phyloP scores from a whole-genome alignment of 2,888 invertebrate species.

The Drosophila seclusa region DNA sequence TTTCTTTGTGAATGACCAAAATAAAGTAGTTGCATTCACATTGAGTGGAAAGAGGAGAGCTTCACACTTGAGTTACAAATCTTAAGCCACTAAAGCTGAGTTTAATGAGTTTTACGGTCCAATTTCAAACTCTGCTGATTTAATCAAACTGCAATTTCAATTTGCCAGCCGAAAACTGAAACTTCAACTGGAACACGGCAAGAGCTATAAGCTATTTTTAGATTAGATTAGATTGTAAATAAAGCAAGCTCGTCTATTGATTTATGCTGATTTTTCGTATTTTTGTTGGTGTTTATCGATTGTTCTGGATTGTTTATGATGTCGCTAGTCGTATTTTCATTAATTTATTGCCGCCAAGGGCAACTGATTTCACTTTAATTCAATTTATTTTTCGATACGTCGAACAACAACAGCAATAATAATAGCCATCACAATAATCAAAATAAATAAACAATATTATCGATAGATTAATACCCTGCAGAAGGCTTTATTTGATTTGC shows the following conservation, averaged over 20 bases:
- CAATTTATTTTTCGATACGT: slow-evolving; percentile 74
- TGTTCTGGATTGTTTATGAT: slow-evolving; percentile 30
- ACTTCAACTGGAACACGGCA: not conserved
- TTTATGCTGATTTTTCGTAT: slow-evolving; percentile 64
- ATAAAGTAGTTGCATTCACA: slow-evolving; percentile 41
- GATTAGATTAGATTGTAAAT: not conserved
- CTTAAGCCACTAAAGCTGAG: slow-evolving; percentile 60
- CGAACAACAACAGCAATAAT: slow-evolving; percentile 26
- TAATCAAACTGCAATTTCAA: slow-evolving; percentile 40
- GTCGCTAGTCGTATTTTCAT: slow-evolving; percentile 59
- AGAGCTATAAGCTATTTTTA: slow-evolving; percentile 19
- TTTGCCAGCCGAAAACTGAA: slow-evolving; percentile 6
- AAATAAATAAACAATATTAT: not conserved
- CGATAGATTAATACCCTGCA: slow-evolving; percentile 23
- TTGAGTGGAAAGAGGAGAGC: slow-evolving; percentile 28
- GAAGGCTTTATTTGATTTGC: not conserved
- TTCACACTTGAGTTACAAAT: slow-evolving; percentile 64
- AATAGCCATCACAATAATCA: slow-evolving; percentile 19
- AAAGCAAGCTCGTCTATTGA: slow-evolving; percentile 46
- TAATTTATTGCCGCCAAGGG: slow-evolving; percentile 75
- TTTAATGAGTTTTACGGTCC: slow-evolving; percentile 41
- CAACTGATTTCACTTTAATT: slow-evolving; percentile 78
- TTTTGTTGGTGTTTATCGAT: slow-evolving; percentile 39
- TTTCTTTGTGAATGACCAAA: slow-evolving; percentile 64
- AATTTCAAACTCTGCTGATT: slow-evolving; percentile 42